Evolutionary conservation across 2,797 vertebrate genomes (phyloP).

Genomic region (Sebastiscus albofasciatus): DNA sequence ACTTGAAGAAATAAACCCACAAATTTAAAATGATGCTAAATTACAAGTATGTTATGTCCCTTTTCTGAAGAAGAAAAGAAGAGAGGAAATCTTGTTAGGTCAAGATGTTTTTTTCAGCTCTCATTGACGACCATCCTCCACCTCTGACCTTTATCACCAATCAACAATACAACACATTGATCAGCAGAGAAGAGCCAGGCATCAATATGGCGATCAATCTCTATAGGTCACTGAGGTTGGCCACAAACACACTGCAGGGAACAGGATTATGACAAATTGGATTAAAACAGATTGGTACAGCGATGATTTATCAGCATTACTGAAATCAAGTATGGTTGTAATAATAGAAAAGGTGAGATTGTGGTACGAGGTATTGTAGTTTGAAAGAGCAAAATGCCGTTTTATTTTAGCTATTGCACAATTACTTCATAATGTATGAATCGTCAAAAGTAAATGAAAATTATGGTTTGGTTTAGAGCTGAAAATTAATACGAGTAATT

Average conservation of each 20-base stretch:
- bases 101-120: slow-evolving; percentile 10
- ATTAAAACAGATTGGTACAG: slow-evolving; percentile 22
- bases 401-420: background rate
- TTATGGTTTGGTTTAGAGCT: background rate
- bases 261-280: slow-evolving; percentile 29
- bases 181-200: slow-evolving; percentile 40
- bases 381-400: background rate
- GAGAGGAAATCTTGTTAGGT: background rate
- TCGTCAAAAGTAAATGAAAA: background rate
- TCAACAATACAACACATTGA: slow-evolving; percentile 50
- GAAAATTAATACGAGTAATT: background rate
- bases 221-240: slow-evolving; percentile 40
- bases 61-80: background rate
- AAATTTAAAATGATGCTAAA: background rate
- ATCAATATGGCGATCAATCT: slow-evolving; percentile 52
- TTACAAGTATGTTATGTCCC: background rate
- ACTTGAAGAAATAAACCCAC: background rate
- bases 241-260: slow-evolving; percentile 22
- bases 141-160: slow-evolving; percentile 52
- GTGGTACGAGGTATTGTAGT: background rate
- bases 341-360: background rate
- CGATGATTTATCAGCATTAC: slow-evolving; percentile 8
- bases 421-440: background rate
- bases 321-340: background rate
- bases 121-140: slow-evolving; percentile 13